phyloP scores from a whole-genome alignment of 2,113 vertebrate genomes.

The Pseudopodoces humilis region DNA sequence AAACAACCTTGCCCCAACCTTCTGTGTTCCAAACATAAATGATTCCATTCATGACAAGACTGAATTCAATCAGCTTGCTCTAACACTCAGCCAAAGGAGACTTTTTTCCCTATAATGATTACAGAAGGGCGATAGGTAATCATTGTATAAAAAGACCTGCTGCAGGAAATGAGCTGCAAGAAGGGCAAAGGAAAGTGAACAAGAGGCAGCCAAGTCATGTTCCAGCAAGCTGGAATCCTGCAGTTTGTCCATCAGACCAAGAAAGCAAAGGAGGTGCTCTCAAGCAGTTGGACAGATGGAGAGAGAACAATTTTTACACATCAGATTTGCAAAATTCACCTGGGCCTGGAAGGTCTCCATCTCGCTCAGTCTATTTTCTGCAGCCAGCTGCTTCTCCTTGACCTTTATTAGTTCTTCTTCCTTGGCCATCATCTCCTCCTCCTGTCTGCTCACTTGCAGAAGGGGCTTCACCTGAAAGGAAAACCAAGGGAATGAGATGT shows the following conservation, averaged over 20 bases:
- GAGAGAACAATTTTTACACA: background rate
- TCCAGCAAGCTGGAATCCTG: background rate
- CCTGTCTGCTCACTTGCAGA: conserved; percentile 94
- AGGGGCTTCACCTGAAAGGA: conserved; percentile 90
- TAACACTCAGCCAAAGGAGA: background rate
- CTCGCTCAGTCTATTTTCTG: conserved; percentile 86
- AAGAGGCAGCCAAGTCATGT: background rate
- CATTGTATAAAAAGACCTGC: background rate
- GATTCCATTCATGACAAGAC: background rate
- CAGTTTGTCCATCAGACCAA: background rate
- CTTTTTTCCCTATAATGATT: background rate
- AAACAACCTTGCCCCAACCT: background rate
- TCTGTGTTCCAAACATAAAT: background rate
- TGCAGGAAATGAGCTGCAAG: background rate
- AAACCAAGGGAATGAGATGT: background rate
- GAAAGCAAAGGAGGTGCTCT: background rate
- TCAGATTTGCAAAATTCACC: conserved; percentile 68
- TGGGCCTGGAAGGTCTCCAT: conserved; percentile 87
- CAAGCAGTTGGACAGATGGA: background rate
- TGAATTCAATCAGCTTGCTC: background rate
- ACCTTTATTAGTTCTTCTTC: conserved; percentile 91
- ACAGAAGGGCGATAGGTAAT: background rate
- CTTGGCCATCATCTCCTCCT: conserved; percentile 96
- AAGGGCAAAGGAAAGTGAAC: background rate
- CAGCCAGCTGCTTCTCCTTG: conserved; percentile 86